Evolutionary conservation across 2,113 vertebrate species (phyloP).

Genomic region (Datnioides undecimradiatus): DNA sequence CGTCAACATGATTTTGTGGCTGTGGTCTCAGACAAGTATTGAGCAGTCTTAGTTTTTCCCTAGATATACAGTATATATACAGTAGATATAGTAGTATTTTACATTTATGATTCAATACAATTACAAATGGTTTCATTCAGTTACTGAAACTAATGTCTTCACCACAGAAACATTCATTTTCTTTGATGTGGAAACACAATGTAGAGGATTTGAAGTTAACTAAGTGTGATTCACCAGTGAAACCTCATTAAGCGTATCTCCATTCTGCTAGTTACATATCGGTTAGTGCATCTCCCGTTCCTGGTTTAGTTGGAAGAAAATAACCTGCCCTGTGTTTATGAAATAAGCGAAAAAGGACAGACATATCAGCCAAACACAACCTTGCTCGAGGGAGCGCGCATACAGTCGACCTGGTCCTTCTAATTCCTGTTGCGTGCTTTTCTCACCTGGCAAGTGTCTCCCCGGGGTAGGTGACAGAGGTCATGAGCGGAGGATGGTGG

Average conservation of each 20-base stretch:
- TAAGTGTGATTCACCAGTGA: slow-evolving; percentile 12
- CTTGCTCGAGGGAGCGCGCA: slow-evolving; percentile 68
- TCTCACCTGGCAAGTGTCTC: slow-evolving; percentile 75
- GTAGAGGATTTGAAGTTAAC: slow-evolving; percentile 2
- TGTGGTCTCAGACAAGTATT: too few species aligned
- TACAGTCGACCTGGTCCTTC: slow-evolving; percentile 42
- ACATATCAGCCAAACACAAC: slow-evolving; percentile 56
- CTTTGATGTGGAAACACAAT: background rate
- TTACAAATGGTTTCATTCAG: background rate
- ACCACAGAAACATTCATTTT: background rate
- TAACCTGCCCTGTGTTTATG: slow-evolving; percentile 17
- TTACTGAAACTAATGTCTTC: background rate
- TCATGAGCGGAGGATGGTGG: slow-evolving; percentile 51
- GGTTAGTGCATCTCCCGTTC: background rate
- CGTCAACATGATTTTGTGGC: too few species aligned
- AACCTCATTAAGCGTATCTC: background rate
- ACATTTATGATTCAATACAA: too few species aligned
- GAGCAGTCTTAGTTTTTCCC: too few species aligned
- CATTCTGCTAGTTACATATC: slow-evolving; percentile 3
- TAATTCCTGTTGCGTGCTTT: slow-evolving; percentile 58
- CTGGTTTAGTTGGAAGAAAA: slow-evolving; percentile 17
- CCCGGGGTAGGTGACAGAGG: slow-evolving; percentile 71
- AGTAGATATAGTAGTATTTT: too few species aligned
- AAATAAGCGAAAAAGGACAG: slow-evolving; percentile 48
- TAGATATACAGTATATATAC: too few species aligned